Evolutionary conservation across 1,140 invertebrate species (phyloP).

Genomic region (Ostrea denselamellosa): DNA sequence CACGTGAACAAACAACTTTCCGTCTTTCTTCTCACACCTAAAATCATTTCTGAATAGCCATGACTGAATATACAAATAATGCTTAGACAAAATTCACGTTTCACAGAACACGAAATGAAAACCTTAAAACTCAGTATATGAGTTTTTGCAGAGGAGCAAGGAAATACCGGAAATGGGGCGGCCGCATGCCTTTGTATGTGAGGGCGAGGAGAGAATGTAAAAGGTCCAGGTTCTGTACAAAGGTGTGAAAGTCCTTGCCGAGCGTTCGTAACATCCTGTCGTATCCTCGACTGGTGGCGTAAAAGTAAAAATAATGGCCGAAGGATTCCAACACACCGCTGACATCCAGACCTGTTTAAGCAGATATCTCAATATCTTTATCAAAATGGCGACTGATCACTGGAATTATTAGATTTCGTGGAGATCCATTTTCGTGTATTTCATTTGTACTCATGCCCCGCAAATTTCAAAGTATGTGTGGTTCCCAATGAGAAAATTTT

Average conservation of each 20-base stretch:
- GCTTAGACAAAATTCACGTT: background rate
- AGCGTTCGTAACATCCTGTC: conserved; percentile 63
- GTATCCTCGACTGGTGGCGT: conserved; percentile 60
- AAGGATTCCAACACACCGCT: conserved; percentile 68
- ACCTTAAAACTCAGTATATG: background rate
- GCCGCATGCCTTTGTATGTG: conserved; percentile 59
- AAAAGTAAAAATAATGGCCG: conserved; percentile 69
- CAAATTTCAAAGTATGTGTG: too few relatives aligned
- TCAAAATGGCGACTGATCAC: too few relatives aligned
- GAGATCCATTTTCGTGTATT: too few relatives aligned
- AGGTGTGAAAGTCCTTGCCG: conserved; percentile 58
- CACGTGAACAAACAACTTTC: conserved; percentile 46
- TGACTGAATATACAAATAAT: background rate
- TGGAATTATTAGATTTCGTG: too few relatives aligned
- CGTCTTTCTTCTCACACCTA: conserved; percentile 47
- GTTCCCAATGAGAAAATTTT: too few relatives aligned
- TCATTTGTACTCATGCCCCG: too few relatives aligned
- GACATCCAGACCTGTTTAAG: conserved; percentile 60
- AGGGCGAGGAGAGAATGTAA: conserved; percentile 60
- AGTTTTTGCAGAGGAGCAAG: background rate
- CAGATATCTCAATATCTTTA: background rate
- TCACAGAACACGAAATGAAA: background rate
- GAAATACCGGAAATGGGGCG: conserved; percentile 56
- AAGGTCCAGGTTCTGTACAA: conserved; percentile 67
- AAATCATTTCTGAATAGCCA: too few relatives aligned